These are phyloP conservation scores for Alcedo quadribrachys DNA, from an alignment of 2,797 vertebrate species.

Conservation along the genomic window DNA sequence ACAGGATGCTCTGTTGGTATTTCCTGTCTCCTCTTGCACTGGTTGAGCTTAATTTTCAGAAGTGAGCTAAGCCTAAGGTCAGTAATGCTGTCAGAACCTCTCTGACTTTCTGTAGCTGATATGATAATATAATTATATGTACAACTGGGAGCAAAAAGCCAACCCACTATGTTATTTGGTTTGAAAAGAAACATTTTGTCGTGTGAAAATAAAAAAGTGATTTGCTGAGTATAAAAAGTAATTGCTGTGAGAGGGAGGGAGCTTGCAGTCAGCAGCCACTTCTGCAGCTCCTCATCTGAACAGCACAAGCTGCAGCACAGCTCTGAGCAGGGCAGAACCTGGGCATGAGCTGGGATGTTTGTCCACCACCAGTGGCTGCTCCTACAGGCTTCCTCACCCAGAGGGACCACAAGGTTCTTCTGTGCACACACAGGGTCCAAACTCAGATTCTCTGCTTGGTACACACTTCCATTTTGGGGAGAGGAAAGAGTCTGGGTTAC, in stretches of 20 bases:
- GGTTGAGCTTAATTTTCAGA: slow-evolving; percentile 6
- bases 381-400: neutral
- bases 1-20: neutral
- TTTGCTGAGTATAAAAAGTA: neutral
- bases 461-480: neutral
- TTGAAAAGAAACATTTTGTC: neutral
- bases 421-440: neutral
- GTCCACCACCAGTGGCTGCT: rapidly evolving
- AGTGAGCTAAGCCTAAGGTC: neutral
- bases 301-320: rapidly evolving
- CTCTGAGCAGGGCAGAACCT: neutral
- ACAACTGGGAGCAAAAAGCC: neutral
- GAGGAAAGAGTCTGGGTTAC: neutral
- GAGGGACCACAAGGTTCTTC: neutral
- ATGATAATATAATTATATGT: neutral
- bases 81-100: neutral
- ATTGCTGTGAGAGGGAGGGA: neutral
- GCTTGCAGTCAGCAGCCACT: neutral
- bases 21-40: slow-evolving; percentile 35
- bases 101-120: neutral
- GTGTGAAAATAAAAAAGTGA: neutral
- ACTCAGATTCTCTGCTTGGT: neutral
- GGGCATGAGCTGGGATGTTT: rapidly evolving
- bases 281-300: neutral
- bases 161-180: neutral